These are phyloP conservation scores for Lasioglossum baleicum DNA, from an alignment of 1,140 invertebrate species.

Conservation along the genomic window DNA sequence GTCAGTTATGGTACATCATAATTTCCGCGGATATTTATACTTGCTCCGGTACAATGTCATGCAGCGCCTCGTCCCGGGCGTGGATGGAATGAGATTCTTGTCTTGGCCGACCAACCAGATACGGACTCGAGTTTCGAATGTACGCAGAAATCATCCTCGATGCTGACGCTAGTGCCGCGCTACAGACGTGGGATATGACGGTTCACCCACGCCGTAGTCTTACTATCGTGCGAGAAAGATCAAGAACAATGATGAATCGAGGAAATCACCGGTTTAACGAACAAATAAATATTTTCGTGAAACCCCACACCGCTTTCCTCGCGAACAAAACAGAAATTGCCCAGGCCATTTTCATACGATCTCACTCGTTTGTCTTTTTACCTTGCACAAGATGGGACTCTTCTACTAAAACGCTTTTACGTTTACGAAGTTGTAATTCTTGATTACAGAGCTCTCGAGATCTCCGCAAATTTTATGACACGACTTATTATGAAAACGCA, in stretches of 20 bases:
- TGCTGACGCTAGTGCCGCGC: slow-evolving; percentile 19
- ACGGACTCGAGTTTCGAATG: slow-evolving; percentile 58
- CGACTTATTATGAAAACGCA: not conserved
- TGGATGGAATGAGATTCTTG: slow-evolving; percentile 58
- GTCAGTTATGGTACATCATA: slow-evolving; percentile 62
- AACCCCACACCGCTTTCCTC: not conserved
- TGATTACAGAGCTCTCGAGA: not conserved
- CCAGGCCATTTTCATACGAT: not conserved
- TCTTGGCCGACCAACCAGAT: slow-evolving; percentile 51
- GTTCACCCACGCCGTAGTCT: slow-evolving; percentile 2
- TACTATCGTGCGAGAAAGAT: not conserved
- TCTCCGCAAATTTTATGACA: not conserved
- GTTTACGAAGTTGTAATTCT: not conserved
- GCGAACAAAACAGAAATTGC: not conserved
- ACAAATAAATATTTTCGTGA: not conserved
- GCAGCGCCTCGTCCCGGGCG: slow-evolving; percentile 42
- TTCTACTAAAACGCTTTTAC: not conserved
- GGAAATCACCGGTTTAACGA: not conserved
- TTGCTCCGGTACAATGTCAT: slow-evolving; percentile 46
- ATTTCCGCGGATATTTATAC: slow-evolving; percentile 57
- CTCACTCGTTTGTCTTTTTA: not conserved
- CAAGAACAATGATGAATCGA: not conserved
- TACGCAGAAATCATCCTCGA: slow-evolving; percentile 48
- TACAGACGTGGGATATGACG: not conserved
- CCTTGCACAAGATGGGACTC: not conserved